phyloP scores from a whole-genome alignment of 2,113 vertebrate species.

The Cavia porcellus region DNA sequence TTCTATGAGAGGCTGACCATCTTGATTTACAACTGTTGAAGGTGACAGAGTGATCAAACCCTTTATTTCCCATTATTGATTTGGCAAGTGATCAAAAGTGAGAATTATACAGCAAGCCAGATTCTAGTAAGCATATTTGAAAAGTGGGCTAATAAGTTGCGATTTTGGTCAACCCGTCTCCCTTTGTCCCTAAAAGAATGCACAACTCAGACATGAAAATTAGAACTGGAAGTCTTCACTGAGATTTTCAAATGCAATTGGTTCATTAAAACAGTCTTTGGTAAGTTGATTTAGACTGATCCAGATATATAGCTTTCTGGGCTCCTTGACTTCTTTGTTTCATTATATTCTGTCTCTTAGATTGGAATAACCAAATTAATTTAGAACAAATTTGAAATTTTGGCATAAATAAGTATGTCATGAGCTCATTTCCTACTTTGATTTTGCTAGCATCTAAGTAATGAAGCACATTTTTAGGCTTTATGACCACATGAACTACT shows the following conservation, averaged over 20 bases:
- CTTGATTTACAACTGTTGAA: conserved; percentile 93
- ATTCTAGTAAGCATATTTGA: neutral
- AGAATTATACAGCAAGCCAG: conserved; percentile 28
- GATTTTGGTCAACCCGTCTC: neutral
- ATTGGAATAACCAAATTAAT: neutral
- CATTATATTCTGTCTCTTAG: neutral
- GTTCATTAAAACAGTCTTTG: conserved; percentile 30
- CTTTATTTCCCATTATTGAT: conserved; percentile 40
- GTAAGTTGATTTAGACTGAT: neutral
- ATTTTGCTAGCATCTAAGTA: neutral
- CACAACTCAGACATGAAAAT: conserved; percentile 8
- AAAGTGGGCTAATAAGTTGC: neutral
- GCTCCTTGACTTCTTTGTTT: neutral
- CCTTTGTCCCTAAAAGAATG: conserved; percentile 43
- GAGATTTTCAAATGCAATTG: conserved; percentile 37
- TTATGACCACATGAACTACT: neutral
- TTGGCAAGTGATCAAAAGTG: conserved; percentile 7
- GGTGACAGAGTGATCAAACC: neutral
- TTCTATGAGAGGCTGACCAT: conserved; percentile 97
- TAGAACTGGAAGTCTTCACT: neutral
- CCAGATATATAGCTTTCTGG: neutral
- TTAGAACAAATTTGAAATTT: neutral
- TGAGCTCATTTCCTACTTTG: neutral
- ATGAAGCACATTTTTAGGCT: neutral
- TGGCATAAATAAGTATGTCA: neutral